Conservation (phyloP, 1,140 invertebrate species). For the Lamellibrachia luymesi region DNA sequence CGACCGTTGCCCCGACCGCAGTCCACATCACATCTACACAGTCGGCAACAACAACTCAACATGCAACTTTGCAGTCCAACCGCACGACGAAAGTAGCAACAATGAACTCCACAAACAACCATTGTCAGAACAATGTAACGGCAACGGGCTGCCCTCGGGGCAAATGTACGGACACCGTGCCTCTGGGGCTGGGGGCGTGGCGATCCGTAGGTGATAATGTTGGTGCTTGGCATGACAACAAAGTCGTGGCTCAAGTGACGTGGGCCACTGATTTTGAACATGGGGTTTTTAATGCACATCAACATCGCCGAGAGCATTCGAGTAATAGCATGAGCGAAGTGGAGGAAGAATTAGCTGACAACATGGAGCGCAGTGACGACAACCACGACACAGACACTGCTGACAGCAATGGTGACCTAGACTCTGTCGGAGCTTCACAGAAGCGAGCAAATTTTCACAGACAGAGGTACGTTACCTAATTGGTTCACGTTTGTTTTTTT, state of each 20-base stretch:
- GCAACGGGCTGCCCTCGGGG: not conserved
- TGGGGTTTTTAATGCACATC: not conserved
- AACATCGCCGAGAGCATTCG: not conserved
- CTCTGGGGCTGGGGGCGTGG: not conserved
- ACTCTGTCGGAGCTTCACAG: not conserved
- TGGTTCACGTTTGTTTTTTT: not conserved
- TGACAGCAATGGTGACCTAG: not conserved
- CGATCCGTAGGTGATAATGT: not conserved
- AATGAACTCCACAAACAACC: not conserved
- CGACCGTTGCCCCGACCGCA: not conserved
- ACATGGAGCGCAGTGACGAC: not conserved
- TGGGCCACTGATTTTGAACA: not conserved
- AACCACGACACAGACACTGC: not conserved
- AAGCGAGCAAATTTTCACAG: not conserved
- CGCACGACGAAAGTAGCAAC: not conserved
- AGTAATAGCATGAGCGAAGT: slow-evolving; percentile 4
- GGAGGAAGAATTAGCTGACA: not conserved
- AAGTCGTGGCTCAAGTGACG: not conserved
- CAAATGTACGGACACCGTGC: not conserved
- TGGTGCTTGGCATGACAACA: not conserved
- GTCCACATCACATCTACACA: not conserved
- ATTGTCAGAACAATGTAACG: not conserved
- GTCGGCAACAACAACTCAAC: not conserved
- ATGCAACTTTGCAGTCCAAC: not conserved
- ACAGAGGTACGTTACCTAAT: not conserved